A percentile compares a stretch with the other conserved stretches of the same genome.
phyloP scores from a whole-genome alignment of 2,888 invertebrate species.

The Cerceris ruficornis region DNA sequence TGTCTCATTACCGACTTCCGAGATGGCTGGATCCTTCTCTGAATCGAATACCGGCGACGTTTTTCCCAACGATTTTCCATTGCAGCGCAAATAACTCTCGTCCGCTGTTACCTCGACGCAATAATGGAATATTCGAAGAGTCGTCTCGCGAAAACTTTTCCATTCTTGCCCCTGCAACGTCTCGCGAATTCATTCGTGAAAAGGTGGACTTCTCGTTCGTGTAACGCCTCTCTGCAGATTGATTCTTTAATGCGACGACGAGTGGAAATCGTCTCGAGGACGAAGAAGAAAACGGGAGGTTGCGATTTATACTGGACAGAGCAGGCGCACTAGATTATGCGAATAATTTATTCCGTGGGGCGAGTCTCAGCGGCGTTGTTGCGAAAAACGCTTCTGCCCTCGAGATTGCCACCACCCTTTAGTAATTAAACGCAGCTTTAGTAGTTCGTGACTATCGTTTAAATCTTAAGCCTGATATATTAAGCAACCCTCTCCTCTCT shows the following conservation, averaged over 20 bases:
- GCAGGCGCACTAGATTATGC: background rate
- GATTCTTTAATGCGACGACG: background rate
- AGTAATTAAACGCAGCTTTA: too few species aligned
- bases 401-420: too few species aligned
- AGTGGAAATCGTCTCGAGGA: background rate
- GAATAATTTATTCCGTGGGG: background rate
- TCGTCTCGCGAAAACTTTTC: constrained; percentile 26
- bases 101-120: background rate
- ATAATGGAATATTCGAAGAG: constrained; percentile 40
- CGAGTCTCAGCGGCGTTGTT: too few species aligned
- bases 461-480: too few species aligned
- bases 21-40: too few species aligned
- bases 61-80: too few species aligned
- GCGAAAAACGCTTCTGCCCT: too few species aligned
- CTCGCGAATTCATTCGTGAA: background rate
- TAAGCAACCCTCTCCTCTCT: background rate
- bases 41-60: too few species aligned
- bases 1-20: constrained; percentile 49
- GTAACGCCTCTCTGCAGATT: constrained; percentile 2
- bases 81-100: too few species aligned
- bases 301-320: background rate
- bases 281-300: too few species aligned
- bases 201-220: constrained; percentile 19
- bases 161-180: background rate
- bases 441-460: too few species aligned